These are phyloP conservation scores for Emys orbicularis DNA, from an alignment of 2,797 vertebrate genomes.

Conservation along the genomic window DNA sequence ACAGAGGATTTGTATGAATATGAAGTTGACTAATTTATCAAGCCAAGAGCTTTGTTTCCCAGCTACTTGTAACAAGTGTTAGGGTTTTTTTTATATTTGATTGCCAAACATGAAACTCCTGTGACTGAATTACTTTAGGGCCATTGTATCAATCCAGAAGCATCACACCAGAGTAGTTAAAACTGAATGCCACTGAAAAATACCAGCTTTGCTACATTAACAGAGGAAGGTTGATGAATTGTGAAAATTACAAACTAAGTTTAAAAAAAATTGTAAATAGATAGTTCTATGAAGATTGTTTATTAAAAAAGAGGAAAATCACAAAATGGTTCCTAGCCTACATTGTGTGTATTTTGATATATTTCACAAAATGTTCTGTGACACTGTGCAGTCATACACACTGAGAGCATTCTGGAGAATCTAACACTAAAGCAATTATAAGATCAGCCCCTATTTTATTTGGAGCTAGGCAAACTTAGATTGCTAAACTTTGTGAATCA, in stretches of 20 bases:
- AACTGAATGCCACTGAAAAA: background rate
- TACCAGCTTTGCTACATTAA: background rate
- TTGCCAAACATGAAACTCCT: background rate
- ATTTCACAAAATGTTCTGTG: background rate
- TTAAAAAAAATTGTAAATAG: slow-evolving; percentile 16
- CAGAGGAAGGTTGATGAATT: background rate
- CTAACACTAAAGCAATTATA: background rate
- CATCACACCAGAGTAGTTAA: background rate
- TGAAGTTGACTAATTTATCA: background rate
- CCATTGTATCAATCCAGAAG: background rate
- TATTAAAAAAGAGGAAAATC: background rate
- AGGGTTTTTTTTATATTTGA: background rate
- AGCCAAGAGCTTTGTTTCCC: background rate
- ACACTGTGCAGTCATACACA: background rate
- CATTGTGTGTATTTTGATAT: background rate
- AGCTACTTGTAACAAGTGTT: background rate
- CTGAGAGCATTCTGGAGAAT: background rate
- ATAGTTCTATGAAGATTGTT: slow-evolving; percentile 23
- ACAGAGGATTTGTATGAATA: background rate
- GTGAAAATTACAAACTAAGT: background rate
- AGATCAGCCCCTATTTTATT: background rate
- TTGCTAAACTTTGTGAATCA: background rate
- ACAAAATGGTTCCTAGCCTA: background rate
- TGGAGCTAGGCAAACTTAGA: background rate
- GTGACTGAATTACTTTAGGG: background rate